A percentile compares a stretch with the other conserved stretches of the same genome.
These are phyloP conservation scores for Mionectes olivaceus DNA, from an alignment of 2,797 vertebrate genomes.

Conservation along the genomic window DNA sequence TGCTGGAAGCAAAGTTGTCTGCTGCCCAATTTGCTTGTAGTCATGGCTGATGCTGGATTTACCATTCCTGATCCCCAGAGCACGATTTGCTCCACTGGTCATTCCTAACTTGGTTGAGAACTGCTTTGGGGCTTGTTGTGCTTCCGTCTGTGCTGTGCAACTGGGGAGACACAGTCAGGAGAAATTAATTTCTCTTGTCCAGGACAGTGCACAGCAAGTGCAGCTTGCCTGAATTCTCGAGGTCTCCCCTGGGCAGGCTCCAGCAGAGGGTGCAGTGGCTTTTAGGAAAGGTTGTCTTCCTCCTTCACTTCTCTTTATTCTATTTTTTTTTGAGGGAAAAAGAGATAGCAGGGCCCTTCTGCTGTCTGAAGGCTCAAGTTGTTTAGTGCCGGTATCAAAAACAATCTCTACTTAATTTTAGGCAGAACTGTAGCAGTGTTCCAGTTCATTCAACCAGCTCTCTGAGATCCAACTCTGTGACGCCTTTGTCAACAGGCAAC, in stretches of 20 bases:
- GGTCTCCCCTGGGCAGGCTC: background rate
- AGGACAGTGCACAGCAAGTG: rapidly evolving
- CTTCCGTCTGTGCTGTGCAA: background rate
- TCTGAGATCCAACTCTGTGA: background rate
- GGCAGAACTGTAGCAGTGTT: background rate
- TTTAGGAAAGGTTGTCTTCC: background rate
- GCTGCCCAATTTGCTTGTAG: background rate
- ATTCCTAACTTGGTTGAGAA: background rate
- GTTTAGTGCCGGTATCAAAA: background rate
- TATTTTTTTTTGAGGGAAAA: background rate
- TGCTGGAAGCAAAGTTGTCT: background rate
- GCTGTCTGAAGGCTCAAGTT: background rate
- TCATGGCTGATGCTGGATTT: background rate
- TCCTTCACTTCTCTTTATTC: background rate
- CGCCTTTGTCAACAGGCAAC: rapidly evolving
- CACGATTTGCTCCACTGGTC: background rate
- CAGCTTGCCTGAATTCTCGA: background rate
- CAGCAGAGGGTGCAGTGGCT: slow-evolving; percentile 58
- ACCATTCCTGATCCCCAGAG: background rate
- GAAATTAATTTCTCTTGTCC: background rate
- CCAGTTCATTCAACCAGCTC: background rate
- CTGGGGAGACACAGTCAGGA: background rate
- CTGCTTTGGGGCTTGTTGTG: background rate
- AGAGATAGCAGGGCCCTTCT: background rate
- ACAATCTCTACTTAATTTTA: background rate